phyloP scores from a whole-genome alignment of 2,888 invertebrate species.

The Eupithecia centaureata region DNA sequence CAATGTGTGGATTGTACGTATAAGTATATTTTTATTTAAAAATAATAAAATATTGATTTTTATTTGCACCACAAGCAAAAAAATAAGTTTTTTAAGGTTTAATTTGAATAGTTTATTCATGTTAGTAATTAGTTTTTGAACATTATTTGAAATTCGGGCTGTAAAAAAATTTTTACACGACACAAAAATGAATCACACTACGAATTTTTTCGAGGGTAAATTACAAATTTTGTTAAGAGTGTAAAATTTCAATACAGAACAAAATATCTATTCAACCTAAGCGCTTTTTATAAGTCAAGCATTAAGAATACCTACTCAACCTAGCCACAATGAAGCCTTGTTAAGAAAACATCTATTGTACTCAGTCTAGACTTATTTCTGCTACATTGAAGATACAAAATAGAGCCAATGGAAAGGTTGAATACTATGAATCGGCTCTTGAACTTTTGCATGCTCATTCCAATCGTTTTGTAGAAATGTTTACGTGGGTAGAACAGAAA shows the following conservation, averaged over 20 bases:
- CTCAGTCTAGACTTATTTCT: conserved; percentile 21
- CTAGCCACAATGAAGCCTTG: conserved; percentile 3
- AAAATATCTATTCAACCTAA: background rate
- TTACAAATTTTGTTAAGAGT: background rate
- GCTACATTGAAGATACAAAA: conserved; percentile 15
- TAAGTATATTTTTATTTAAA: too few relatives aligned
- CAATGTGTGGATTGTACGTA: too few relatives aligned
- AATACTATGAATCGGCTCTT: conserved; percentile 15
- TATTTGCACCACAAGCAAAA: too few relatives aligned
- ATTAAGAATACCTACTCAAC: background rate
- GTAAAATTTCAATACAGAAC: background rate
- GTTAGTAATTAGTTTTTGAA: too few relatives aligned
- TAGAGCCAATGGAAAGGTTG: conserved; percentile 11
- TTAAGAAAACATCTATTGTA: conserved; percentile 19
- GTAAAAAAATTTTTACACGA: too few relatives aligned
- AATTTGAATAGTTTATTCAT: too few relatives aligned
- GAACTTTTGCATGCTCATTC: conserved; percentile 8
- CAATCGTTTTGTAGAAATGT: background rate
- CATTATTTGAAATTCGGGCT: background rate
- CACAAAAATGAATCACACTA: too few relatives aligned
- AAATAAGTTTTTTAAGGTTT: too few relatives aligned
- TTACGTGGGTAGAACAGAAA: background rate
- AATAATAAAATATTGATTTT: too few relatives aligned
- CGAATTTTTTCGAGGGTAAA: background rate
- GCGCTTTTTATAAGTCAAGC: background rate